Evolutionary conservation across 2,113 vertebrate species (phyloP).

Genomic region (Sciurus niger): DNA sequence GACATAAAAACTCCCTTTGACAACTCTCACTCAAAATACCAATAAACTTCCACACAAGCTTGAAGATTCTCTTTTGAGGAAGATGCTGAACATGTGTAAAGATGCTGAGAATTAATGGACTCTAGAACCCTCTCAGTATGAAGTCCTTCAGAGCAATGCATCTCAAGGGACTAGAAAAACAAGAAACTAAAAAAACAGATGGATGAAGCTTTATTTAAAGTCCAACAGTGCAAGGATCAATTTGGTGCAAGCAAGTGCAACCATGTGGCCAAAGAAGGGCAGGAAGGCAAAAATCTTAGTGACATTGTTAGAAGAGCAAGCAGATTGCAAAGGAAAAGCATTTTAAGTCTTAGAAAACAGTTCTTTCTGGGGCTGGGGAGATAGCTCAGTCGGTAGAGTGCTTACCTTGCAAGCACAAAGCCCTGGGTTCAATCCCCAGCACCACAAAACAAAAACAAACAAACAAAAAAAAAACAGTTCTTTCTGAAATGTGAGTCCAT

Average conservation of each 20-base stretch:
- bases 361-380: conserved; percentile 86
- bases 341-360: conserved; percentile 93
- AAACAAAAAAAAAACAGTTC: conserved; percentile 86
- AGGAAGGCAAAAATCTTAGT: conserved; percentile 93
- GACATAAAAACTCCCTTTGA: conserved; percentile 93
- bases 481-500: conserved; percentile 93
- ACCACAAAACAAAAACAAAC: too few relatives aligned
- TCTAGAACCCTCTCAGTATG: conserved; percentile 92
- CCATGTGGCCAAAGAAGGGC: conserved; percentile 94
- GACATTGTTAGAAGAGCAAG: conserved; percentile 95
- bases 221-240: conserved; percentile 96
- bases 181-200: not conserved
- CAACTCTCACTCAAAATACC: conserved; percentile 93
- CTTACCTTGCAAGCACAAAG: too few relatives aligned
- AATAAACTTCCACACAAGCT: conserved; percentile 87
- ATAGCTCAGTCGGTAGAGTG: too few relatives aligned
- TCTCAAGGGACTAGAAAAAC: not conserved
- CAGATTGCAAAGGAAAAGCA: conserved; percentile 96
- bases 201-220: conserved; percentile 93
- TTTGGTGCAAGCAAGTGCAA: conserved; percentile 95
- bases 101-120: conserved; percentile 90
- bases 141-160: conserved; percentile 80
- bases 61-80: conserved; percentile 93
- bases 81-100: conserved; percentile 86
- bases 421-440: too few relatives aligned